phyloP scores from a whole-genome alignment of 2,888 invertebrate species.

The Meteorus colon region DNA sequence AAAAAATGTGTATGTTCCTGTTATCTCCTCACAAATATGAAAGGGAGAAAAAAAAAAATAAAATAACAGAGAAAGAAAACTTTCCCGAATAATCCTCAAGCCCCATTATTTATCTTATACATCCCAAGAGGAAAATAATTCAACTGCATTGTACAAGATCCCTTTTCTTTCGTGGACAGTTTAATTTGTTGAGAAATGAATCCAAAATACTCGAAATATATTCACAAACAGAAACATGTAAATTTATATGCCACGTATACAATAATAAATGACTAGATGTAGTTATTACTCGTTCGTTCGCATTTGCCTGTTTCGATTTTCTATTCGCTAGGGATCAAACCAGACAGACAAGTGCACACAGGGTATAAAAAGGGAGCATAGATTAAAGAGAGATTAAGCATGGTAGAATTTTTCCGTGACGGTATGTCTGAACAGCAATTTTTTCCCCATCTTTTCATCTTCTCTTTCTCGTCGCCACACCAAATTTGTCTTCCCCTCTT shows the following conservation, averaged over 20 bases:
- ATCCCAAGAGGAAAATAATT: conserved; percentile 15
- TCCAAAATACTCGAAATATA: background rate
- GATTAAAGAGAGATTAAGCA: conserved; percentile 49
- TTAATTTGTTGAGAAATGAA: conserved; percentile 14
- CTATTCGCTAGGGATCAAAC: background rate
- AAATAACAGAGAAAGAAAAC: conserved; percentile 13
- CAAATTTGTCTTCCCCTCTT: background rate
- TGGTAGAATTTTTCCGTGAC: conserved; percentile 24
- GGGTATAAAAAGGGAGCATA: conserved; percentile 20
- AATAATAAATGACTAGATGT: background rate
- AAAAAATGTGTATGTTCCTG: conserved; percentile 3
- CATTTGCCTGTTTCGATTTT: conserved; percentile 2
- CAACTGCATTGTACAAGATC: background rate
- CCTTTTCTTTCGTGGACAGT: conserved; percentile 14
- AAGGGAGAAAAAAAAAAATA: background rate
- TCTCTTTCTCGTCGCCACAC: background rate
- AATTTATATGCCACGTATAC: background rate
- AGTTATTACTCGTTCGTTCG: background rate
- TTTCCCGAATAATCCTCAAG: background rate
- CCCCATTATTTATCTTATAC: conserved; percentile 23
- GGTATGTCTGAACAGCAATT: background rate
- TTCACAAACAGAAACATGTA: background rate
- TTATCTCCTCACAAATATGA: background rate
- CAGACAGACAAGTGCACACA: conserved; percentile 22
- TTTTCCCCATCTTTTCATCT: background rate